Evolutionary conservation across 2,888 invertebrate genomes (phyloP).

Genomic region (Adelphocoris suturalis): DNA sequence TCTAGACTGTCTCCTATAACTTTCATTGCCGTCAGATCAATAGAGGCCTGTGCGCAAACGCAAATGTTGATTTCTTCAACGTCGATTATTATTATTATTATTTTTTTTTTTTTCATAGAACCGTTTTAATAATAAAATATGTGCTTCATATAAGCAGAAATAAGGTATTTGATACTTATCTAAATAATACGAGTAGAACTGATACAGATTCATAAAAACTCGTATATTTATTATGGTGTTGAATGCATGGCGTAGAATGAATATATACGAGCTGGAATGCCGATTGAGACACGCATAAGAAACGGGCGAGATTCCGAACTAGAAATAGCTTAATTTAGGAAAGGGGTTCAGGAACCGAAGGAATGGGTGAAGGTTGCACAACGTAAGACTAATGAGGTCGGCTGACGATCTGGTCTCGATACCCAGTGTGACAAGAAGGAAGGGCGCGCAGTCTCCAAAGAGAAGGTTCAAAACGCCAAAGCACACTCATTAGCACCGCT

Average conservation of each 20-base stretch:
- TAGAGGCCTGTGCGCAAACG: too few species aligned
- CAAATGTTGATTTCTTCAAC: too few species aligned
- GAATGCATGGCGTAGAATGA: neutral
- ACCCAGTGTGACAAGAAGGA: neutral
- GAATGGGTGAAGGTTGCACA: conserved; percentile 47
- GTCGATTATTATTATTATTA: too few species aligned
- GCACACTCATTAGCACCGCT: conserved; percentile 68
- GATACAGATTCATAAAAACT: too few species aligned
- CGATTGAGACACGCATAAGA: conserved; percentile 1
- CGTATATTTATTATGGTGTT: too few species aligned
- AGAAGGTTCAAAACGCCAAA: conserved; percentile 21
- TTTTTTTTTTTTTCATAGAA: too few species aligned
- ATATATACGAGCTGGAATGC: neutral
- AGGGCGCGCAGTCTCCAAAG: neutral
- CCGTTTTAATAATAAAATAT: too few species aligned
- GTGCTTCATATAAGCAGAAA: too few species aligned
- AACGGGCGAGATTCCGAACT: conserved; percentile 14
- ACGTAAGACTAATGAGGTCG: conserved; percentile 58
- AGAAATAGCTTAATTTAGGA: conserved; percentile 36
- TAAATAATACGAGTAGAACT: too few species aligned
- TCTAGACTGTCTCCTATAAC: too few species aligned
- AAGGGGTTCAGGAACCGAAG: neutral
- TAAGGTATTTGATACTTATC: too few species aligned
- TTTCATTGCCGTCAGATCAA: too few species aligned
- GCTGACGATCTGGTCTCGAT: conserved; percentile 53